Evolutionary conservation across 1,140 invertebrate species (phyloP), one percentile per base, ranked within the genome.

Genomic region (Oedothorax gibbosus): DNA sequence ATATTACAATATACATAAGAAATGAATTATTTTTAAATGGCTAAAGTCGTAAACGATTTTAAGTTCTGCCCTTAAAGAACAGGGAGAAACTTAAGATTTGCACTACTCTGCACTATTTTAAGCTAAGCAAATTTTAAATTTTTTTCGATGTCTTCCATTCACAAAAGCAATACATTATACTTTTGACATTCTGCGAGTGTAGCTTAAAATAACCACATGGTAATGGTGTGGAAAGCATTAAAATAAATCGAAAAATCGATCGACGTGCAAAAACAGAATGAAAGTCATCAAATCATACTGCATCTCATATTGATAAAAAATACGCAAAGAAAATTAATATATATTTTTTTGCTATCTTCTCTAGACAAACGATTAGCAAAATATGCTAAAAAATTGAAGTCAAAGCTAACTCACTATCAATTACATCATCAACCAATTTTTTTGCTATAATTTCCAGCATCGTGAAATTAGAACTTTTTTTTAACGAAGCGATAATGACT

Each of bases 241-340:
- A 81, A 81, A 81, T 81, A 81, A 81, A 81, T 81, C 78, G 78
- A 81, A 81, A 81, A 81, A 81, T 81, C 78, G 78, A 81, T 81
- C 78, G 56, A 60, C 49, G 49, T 51, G 15, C 64, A 65, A 50
- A 65, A 77, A 18, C 53, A 21, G 51, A 21, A 69, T 49, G 66
- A 21, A 71, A 81, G 66, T 81, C 78, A 81, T 81, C 78, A 71
- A 81, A 81, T 81, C 65, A 20, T 65, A 50, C 54, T 54, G 50
- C 66, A 81, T 81, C 71, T 71, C 66, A 14, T 57, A 66, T 80
- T 71, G 60, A 56, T 15, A 71, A 71, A 71, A 71, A 71, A 71
- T 71, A 20, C 57, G 69, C 6, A 11, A 18, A 18, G 2, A 69
- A 50, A 71, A 71, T 53, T 53, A 71, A n/a, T 51, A 15, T 57